A percentile compares a stretch with the other conserved stretches of the same genome.
Evolutionary conservation across 2,888 invertebrate species (phyloP).

Genomic region (Hemicrepidius hirtus): DNA sequence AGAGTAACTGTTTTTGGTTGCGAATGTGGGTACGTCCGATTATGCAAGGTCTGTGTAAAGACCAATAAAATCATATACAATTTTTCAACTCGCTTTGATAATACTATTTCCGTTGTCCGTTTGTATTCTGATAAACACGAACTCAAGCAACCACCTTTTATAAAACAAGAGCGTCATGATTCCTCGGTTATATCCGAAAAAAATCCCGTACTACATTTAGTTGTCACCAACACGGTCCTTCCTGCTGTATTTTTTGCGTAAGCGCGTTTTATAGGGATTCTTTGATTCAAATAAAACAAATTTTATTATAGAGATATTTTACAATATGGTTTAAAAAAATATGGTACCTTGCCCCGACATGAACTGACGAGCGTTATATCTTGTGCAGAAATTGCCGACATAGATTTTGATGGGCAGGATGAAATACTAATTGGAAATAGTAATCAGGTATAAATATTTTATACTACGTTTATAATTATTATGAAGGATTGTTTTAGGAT

Average conservation of each 20-base stretch:
- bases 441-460: slow-evolving; percentile 72
- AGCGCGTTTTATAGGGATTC: neutral
- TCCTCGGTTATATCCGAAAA: slow-evolving; percentile 42
- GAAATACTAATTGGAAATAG: slow-evolving; percentile 83
- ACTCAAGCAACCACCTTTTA: slow-evolving; percentile 60
- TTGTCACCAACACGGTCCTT: slow-evolving; percentile 75
- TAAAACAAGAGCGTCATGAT: slow-evolving; percentile 55
- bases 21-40: slow-evolving; percentile 77
- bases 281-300: neutral
- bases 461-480: slow-evolving; percentile 8
- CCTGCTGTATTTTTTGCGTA: slow-evolving; percentile 75
- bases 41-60: slow-evolving; percentile 73
- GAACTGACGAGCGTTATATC: slow-evolving; percentile 76
- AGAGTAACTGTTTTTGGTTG: slow-evolving; percentile 77
- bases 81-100: slow-evolving; percentile 74
- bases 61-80: slow-evolving; percentile 72
- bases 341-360: slow-evolving; percentile 72
- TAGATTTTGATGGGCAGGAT: slow-evolving; percentile 81
- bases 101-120: slow-evolving; percentile 75
- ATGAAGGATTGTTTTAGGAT: slow-evolving; percentile 67
- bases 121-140: slow-evolving; percentile 69
- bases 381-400: slow-evolving; percentile 79
- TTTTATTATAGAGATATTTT: slow-evolving; percentile 72
- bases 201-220: slow-evolving; percentile 72
- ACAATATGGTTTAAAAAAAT: slow-evolving; percentile 72